Conservation (phyloP, 2,888 invertebrate species). For the Cosmia pyralina region DNA sequence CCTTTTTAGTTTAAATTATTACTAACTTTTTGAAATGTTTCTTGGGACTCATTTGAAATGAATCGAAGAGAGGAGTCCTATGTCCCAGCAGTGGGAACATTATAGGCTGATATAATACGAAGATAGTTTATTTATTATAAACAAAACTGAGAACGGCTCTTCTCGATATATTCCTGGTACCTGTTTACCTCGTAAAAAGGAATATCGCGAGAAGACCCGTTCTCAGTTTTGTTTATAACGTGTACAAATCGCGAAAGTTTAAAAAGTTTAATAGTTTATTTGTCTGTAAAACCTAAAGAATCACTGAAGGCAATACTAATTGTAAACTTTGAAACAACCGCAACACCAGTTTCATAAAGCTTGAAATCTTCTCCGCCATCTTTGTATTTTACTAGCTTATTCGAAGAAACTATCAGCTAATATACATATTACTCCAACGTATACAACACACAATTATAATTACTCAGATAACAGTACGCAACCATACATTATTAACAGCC, state of each 20-base stretch:
- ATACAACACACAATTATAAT: constrained; percentile 2
- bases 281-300: too few species aligned
- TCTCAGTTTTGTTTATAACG: too few species aligned
- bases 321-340: too few species aligned
- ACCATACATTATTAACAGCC: constrained; percentile 1
- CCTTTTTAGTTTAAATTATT: neutral
- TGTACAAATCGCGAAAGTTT: too few species aligned
- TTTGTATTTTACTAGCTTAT: neutral
- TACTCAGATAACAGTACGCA: neutral
- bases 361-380: neutral
- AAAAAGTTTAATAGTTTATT: too few species aligned
- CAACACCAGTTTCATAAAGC: neutral
- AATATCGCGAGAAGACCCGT: too few species aligned
- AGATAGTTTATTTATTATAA: too few species aligned
- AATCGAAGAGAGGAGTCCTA: neutral
- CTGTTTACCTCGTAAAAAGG: too few species aligned
- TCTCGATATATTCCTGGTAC: too few species aligned
- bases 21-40: neutral
- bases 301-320: neutral
- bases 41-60: neutral
- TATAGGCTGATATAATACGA: too few species aligned
- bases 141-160: too few species aligned
- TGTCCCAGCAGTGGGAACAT: too few species aligned
- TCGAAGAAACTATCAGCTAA: neutral
- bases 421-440: neutral